Conservation (phyloP, 2,888 invertebrate genomes). For the Napeogenes inachia region DNA sequence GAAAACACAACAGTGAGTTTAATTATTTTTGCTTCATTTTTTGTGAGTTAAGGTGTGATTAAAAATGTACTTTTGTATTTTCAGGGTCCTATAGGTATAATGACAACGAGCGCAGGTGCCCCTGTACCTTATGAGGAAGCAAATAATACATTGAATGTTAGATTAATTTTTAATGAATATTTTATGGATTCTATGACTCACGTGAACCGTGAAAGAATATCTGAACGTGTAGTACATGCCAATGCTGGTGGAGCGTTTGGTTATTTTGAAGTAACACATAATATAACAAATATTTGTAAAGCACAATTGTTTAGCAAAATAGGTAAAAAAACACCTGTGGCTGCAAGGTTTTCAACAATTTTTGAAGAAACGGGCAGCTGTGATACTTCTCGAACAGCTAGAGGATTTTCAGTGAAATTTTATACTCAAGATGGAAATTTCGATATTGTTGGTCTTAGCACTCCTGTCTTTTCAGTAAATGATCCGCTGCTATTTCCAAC, state of each 20-base stretch:
- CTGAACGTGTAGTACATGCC: constrained; percentile 94
- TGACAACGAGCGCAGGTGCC: constrained; percentile 87
- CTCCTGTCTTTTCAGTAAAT: constrained; percentile 91
- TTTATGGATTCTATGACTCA: constrained; percentile 85
- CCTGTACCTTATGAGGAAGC: constrained; percentile 85
- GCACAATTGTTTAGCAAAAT: constrained; percentile 84
- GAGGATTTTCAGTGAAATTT: constrained; percentile 94
- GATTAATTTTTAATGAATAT: constrained; percentile 87
- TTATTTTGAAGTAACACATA: constrained; percentile 89
- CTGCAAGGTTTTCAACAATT: constrained; percentile 86
- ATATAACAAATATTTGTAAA: constrained; percentile 85
- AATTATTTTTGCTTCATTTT: constrained; percentile 7
- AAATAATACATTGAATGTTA: constrained; percentile 84
- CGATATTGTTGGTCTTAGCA: constrained; percentile 93
- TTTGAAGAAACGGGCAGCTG: constrained; percentile 91
- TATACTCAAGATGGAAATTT: constrained; percentile 93
- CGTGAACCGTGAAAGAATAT: constrained; percentile 92
- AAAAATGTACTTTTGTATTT: constrained; percentile 31
- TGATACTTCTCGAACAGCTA: constrained; percentile 89
- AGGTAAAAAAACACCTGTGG: constrained; percentile 87
- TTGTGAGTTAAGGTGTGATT: background rate
- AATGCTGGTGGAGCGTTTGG: constrained; percentile 94
- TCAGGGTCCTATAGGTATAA: constrained; percentile 70
- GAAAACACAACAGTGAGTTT: constrained; percentile 44
- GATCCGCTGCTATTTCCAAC: constrained; percentile 92